Evolutionary conservation across 2,888 invertebrate genomes (phyloP), one percentile per base, ranked within the genome.

Genomic region (Pantelozetes paolii): DNA sequence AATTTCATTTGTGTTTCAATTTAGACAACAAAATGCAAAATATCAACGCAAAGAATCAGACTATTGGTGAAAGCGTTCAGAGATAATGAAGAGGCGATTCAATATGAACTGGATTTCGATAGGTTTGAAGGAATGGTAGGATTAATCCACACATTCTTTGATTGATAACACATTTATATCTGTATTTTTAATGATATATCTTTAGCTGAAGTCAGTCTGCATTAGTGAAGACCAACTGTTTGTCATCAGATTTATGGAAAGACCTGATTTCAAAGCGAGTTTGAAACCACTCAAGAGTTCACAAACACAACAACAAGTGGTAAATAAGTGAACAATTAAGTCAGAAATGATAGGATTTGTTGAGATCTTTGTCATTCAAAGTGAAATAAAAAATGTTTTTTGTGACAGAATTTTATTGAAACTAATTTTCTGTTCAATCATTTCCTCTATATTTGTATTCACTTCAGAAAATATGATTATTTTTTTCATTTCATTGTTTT

Each of bases 91-190:
- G 67, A 67, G 6, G 6, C 50, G 26, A 23, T 45, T 20, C 36
- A 71, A 48, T 71, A 71, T 13, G 48, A 71, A 71, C 26, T 71
- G 13, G 8, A 48, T 2, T 48, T 71, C 26, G 20, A 48, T 45
- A 71, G 54, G 28, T 71, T 71, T 20, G 67, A 40, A 67, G 67
- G 67, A 71, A 71, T 71, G 71, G 54, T 71, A 28, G 20, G 40
- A 40, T 28, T 40, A 28, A 26, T 6, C 26, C 5, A 32, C 28
- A 15, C 20, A 70, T 2, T 32, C 23, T 5, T 54, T 40, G 40
- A 48, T 2, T 71, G 3, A 71, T 2, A 48, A 28, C 8, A 54
- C 15, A 26, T 20, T 32, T 30, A 23, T 48, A 26, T 26, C 18
- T 20, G 18, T 5, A 32, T 62, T n/a, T n/a, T n/a, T n/a, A n/a